Base-by-base conservation (phyloP, 2,113 vertebrate genomes). In the Leucopsar rothschildi region DNA sequence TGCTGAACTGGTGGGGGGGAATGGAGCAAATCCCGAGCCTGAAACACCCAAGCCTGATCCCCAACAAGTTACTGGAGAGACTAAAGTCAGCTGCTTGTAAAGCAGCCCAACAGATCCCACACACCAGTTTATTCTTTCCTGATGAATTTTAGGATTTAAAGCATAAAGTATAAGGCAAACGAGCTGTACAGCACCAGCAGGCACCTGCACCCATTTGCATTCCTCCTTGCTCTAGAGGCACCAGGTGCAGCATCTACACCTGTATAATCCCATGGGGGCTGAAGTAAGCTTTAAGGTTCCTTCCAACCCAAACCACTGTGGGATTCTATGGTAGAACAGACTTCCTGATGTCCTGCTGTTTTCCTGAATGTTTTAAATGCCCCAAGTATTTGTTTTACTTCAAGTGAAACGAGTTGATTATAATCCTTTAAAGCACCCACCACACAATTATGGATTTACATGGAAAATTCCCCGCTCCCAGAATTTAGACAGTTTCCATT, bases 401-500 rank as follows among this genome's bases (percentile, higher is more conserved):
- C 0, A 1, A 47, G 23, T 71, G 19, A 47, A 82, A 75, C 0
- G 0, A 71, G 53, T 52, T 60, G 29, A 27, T 56, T 88, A 27
- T 56, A 44, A 85, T 68, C 53, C 33, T 47, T 87, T 66, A 29
- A 59, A 95, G 69, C 64, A 66, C 39, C 22, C 53, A 57, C 20
- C 40, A 33, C 23, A 15, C 64, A 73, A 21, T 42, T 59, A 44
- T 0, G 13, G 65, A 49, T 78, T 81, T 63, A 63, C 12, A 17
- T 33, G 40, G 69, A 33, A 70, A 84, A 73, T 29, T 61, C 27
- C 68, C 45, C 0, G 0, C 68, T 80, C 63, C 45, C 55, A 65
- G 64, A 22, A 33, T 50, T 84, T 25, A 71, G 29, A 9, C 45
- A 81, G 50, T 40, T 90, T 59, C 45, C 7, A 5, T 64, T 52